A percentile compares a stretch with the other conserved stretches of the same genome.
phyloP scores from a whole-genome alignment of 2,113 vertebrate genomes.

The Macrotis lagotis region DNA sequence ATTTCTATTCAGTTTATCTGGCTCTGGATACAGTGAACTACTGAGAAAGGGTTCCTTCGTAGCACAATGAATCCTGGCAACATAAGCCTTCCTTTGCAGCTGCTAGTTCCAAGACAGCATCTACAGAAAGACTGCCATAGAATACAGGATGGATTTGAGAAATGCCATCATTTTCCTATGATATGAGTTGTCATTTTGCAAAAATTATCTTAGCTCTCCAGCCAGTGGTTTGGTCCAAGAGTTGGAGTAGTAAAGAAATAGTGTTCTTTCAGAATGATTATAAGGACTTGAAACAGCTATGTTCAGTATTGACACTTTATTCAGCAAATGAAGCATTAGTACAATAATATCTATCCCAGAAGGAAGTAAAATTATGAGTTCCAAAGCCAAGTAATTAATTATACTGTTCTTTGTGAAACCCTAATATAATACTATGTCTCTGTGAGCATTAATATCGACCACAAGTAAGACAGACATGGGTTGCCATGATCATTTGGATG shows the following conservation, averaged over 20 bases:
- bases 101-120: slow-evolving; percentile 84
- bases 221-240: not conserved
- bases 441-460: slow-evolving; percentile 18
- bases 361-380: not conserved
- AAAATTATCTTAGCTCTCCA: not conserved
- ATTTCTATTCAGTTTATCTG: slow-evolving; percentile 54
- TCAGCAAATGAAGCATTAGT: not conserved
- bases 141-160: slow-evolving; percentile 77
- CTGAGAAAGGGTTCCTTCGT: slow-evolving; percentile 66
- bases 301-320: not conserved
- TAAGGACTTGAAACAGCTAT: not conserved
- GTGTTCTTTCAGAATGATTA: not conserved
- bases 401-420: not conserved
- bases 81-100: slow-evolving; percentile 88
- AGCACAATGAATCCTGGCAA: slow-evolving; percentile 82
- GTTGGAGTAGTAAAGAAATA: not conserved
- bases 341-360: not conserved
- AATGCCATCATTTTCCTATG: slow-evolving; percentile 67
- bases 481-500: not conserved
- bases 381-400: slow-evolving; percentile 4
- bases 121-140: slow-evolving; percentile 77
- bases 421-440: not conserved
- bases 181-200: slow-evolving; percentile 65
- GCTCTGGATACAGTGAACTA: slow-evolving; percentile 56
- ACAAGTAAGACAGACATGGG: slow-evolving; percentile 19